Conservation (phyloP, 2,888 invertebrate genomes). For the Drosophila nigricruria region DNA sequence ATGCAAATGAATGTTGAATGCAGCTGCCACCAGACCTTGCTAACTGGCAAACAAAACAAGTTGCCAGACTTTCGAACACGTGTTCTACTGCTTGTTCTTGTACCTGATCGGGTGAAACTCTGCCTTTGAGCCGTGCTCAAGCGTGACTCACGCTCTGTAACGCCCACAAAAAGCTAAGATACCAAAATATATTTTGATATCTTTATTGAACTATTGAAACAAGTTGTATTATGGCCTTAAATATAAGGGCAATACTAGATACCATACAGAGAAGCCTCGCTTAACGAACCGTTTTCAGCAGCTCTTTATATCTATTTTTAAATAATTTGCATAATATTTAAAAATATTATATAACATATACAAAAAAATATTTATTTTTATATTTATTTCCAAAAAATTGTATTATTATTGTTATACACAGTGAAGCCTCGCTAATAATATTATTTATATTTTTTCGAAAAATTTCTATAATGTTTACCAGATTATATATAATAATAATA, state of each 20-base stretch:
- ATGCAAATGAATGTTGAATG: slow-evolving; percentile 62
- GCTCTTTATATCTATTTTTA: too few species aligned
- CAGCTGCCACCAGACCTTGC: slow-evolving; percentile 32
- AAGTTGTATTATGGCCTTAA: slow-evolving; percentile 22
- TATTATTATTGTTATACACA: background rate
- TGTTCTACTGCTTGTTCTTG: slow-evolving; percentile 39
- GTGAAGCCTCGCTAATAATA: background rate
- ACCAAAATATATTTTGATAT: slow-evolving; percentile 4
- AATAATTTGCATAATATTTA: background rate
- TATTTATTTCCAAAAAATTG: too few species aligned
- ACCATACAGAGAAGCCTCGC: background rate
- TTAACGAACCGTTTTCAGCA: background rate
- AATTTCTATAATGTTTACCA: too few species aligned
- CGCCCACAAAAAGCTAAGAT: slow-evolving; percentile 52
- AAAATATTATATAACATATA: background rate
- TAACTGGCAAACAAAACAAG: slow-evolving; percentile 1
- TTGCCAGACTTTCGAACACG: slow-evolving; percentile 71
- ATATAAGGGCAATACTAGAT: slow-evolving; percentile 40
- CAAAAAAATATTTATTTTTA: too few species aligned
- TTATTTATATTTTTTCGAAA: too few species aligned
- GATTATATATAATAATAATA: too few species aligned
- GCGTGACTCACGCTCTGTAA: slow-evolving; percentile 56
- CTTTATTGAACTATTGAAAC: slow-evolving; percentile 15
- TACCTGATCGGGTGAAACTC: slow-evolving; percentile 61
- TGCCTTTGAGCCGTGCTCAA: slow-evolving; percentile 10